These are phyloP conservation scores for Gallinago undulata DNA, from an alignment of 2,113 vertebrate species.

Conservation along the genomic window DNA sequence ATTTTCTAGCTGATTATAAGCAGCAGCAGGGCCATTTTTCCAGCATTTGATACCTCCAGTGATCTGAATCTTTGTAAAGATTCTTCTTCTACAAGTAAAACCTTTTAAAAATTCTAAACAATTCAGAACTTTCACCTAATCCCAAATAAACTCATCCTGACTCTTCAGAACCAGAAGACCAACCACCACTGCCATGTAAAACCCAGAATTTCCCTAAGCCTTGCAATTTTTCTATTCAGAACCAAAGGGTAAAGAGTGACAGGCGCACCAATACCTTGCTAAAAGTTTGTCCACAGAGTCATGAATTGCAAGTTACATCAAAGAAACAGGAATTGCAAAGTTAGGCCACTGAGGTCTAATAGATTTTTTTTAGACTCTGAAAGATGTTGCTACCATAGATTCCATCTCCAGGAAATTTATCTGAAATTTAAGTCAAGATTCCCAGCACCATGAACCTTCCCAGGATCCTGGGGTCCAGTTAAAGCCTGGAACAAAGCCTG, in stretches of 20 bases:
- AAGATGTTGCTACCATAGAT: background rate
- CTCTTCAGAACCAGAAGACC: background rate
- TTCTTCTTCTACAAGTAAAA: background rate
- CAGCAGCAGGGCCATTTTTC: background rate
- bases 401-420: background rate
- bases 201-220: background rate
- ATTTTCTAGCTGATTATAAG: background rate
- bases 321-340: background rate
- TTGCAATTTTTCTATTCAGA: background rate
- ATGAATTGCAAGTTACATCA: background rate
- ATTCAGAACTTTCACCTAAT: background rate
- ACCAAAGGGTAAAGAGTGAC: background rate
- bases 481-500: background rate
- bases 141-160: background rate
- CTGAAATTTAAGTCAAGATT: background rate
- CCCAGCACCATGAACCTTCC: background rate
- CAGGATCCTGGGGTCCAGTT: background rate
- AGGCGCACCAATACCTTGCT: background rate
- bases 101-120: background rate
- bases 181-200: background rate
- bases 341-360: background rate
- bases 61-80: background rate
- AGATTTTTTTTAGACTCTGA: background rate
- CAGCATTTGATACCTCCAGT: background rate
- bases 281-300: background rate